Percentiles rank a stretch among this genome's conserved stretches.
Conservation (phyloP, 2,797 vertebrate species). For the Phalloptychus januarius region DNA sequence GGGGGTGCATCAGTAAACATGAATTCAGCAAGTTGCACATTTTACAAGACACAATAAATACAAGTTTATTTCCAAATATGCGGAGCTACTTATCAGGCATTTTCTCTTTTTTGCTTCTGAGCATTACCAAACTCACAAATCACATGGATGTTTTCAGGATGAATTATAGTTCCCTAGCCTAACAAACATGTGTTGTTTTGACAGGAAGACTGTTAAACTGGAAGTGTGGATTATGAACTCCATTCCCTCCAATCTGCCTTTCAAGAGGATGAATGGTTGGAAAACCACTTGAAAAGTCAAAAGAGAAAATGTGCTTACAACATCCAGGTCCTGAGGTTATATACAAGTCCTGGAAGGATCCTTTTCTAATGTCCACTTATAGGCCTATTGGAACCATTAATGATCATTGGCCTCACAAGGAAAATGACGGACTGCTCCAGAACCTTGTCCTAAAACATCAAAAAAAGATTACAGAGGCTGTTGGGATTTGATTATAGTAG, state of each 20-base stretch:
- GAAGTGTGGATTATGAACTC: not conserved
- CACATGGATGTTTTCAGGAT: not conserved
- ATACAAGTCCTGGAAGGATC: not conserved
- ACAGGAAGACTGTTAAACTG: not conserved
- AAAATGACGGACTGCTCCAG: not conserved
- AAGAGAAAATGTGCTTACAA: not conserved
- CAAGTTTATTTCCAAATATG: not conserved
- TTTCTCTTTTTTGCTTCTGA: not conserved
- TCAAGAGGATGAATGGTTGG: not conserved
- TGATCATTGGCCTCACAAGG: not conserved
- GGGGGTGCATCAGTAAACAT: not conserved
- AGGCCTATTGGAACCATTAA: not conserved
- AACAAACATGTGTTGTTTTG: not conserved
- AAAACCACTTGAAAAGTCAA: not conserved
- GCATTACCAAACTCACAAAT: not conserved
- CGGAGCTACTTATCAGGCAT: not conserved
- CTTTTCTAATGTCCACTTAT: not conserved
- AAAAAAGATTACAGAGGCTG: slow-evolving; percentile 27
- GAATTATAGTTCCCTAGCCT: not conserved
- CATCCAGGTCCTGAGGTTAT: not conserved
- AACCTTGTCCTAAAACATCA: not conserved
- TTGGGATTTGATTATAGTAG: not conserved
- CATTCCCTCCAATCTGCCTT: not conserved
- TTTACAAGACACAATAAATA: not conserved
- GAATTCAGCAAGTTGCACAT: slow-evolving; percentile 1